Evolutionary conservation across 2,797 vertebrate genomes (phyloP).

Genomic region (Peromyscus nudipes): DNA sequence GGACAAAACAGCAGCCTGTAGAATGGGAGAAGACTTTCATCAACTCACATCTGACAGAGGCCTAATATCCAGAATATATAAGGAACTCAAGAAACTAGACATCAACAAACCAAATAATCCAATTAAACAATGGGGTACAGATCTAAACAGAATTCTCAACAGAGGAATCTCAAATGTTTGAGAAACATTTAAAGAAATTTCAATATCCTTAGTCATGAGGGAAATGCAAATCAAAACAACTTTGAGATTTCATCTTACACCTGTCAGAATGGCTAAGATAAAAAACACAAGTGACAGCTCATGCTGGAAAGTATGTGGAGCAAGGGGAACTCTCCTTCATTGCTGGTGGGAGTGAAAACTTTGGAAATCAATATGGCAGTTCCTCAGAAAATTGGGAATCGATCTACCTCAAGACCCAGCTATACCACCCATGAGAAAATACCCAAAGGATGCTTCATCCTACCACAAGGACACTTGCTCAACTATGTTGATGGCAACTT

Average conservation of each 20-base stretch:
- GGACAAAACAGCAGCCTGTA: background rate
- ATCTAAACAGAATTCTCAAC: background rate
- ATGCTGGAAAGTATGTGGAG: background rate
- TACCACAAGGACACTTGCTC: background rate
- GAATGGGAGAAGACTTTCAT: background rate
- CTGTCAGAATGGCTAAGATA: background rate
- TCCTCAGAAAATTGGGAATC: background rate
- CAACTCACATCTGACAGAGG: background rate
- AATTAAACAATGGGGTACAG: background rate
- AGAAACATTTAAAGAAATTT: background rate
- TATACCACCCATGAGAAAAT: background rate
- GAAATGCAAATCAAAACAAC: background rate
- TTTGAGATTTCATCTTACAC: background rate
- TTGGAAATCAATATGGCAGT: background rate
- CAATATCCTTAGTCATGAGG: background rate
- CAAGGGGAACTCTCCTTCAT: background rate
- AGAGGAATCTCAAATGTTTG: background rate
- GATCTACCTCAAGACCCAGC: background rate
- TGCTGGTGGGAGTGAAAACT: background rate
- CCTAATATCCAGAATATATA: background rate
- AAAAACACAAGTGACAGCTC: background rate
- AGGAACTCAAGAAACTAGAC: background rate
- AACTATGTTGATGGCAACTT: background rate
- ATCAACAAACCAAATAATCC: background rate
- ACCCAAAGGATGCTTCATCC: background rate